Evolutionary conservation across 2,888 invertebrate genomes (phyloP).

Genomic region (Ichneumoninae sp.): DNA sequence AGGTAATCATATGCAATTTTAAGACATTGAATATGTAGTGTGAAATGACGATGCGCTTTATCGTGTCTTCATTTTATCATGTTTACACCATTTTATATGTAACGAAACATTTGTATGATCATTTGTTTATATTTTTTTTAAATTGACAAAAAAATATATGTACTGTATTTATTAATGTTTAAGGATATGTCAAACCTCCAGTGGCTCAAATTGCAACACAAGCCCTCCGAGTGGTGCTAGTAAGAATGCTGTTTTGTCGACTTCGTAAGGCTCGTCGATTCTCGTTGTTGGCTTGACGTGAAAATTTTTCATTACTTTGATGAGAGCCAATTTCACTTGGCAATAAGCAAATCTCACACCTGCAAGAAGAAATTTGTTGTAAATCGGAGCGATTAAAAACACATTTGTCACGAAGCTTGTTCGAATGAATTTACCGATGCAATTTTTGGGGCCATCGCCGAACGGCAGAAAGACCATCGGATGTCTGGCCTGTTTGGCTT

Average conservation of each 20-base stretch:
- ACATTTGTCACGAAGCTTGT: conserved; percentile 27
- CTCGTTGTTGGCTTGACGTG: conserved; percentile 78
- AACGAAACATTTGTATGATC: too few relatives aligned
- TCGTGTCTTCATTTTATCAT: too few relatives aligned
- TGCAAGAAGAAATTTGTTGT: conserved; percentile 13
- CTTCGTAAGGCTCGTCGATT: conserved; percentile 74
- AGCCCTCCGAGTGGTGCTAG: conserved; percentile 75
- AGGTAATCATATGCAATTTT: not conserved
- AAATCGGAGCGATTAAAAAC: not conserved
- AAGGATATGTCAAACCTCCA: not conserved
- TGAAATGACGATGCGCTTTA: too few relatives aligned
- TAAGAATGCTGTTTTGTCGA: conserved; percentile 70
- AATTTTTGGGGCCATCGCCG: conserved; percentile 80
- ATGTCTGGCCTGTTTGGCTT: conserved; percentile 67
- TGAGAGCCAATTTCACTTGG: conserved; percentile 82
- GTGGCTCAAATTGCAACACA: conserved; percentile 74
- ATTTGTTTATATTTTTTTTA: too few relatives aligned
- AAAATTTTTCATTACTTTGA: conserved; percentile 79
- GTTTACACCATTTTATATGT: too few relatives aligned
- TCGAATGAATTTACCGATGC: conserved; percentile 74
- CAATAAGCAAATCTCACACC: conserved; percentile 75
- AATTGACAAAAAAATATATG: too few relatives aligned
- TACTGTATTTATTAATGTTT: too few relatives aligned
- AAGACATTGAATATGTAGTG: too few relatives aligned
- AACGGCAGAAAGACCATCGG: conserved; percentile 76